phyloP scores from a whole-genome alignment of 2,888 invertebrate species.

The Margaritifera margaritifera region DNA sequence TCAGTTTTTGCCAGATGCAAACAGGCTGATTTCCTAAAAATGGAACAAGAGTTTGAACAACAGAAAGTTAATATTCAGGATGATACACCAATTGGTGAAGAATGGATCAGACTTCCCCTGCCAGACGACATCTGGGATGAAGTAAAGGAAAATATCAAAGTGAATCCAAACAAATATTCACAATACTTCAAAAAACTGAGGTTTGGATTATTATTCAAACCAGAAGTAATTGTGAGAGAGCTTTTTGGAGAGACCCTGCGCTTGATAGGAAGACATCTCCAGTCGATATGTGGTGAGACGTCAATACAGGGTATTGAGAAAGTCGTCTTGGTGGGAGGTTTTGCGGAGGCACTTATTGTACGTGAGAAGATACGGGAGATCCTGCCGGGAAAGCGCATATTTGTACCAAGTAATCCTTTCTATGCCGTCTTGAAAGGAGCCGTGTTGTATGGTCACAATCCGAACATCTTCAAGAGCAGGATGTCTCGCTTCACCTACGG shows the following conservation, averaged over 20 bases:
- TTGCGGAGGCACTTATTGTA: constrained; percentile 29
- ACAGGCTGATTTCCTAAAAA: constrained; percentile 14
- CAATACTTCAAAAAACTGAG: constrained; percentile 5
- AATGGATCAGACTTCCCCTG: constrained; percentile 11
- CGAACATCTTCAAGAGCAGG: constrained; percentile 22
- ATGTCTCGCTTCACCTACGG: constrained; percentile 28
- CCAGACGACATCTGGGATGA: constrained; percentile 8
- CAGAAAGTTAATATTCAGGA: constrained; percentile 22
- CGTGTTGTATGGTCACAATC: constrained; percentile 29
- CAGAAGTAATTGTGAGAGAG: constrained; percentile 8
- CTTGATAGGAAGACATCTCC: constrained; percentile 8
- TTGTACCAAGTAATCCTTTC: constrained; percentile 26
- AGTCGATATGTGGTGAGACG: constrained; percentile 4
- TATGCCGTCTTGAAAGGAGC: constrained; percentile 28
- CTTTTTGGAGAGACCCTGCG: constrained; percentile 20
- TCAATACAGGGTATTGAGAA: constrained; percentile 6
- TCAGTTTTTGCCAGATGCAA: constrained; percentile 8
- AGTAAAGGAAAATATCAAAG: constrained; percentile 3
- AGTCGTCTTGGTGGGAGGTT: constrained; percentile 28
- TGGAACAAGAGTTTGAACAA: constrained; percentile 32
- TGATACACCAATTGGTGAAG: constrained; percentile 4
- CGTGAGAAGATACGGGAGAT: constrained; percentile 8
- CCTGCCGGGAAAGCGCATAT: constrained; percentile 12
- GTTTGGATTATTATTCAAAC: constrained; percentile 14
- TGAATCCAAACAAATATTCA: constrained; percentile 4